Evolutionary conservation across 1,140 invertebrate species (phyloP).

Genomic region (Heliconius eleuchia): DNA sequence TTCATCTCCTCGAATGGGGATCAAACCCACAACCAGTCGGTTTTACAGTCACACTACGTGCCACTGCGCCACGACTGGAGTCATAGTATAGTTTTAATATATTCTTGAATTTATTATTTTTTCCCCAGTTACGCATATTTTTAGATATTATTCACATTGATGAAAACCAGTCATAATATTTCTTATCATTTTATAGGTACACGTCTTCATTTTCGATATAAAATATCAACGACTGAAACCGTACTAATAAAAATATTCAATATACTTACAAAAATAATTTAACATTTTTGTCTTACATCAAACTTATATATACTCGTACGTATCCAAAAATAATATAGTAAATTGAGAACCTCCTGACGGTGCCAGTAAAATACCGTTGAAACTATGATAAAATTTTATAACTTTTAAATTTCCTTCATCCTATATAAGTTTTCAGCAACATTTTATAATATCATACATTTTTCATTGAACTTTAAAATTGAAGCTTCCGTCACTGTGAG

Average conservation of each 20-base stretch:
- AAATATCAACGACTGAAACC: too few species aligned
- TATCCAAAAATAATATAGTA: neutral
- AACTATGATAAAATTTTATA: conserved; percentile 13
- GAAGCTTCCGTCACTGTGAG: conserved; percentile 28
- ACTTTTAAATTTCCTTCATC: conserved; percentile 10
- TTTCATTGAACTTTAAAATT: conserved; percentile 40
- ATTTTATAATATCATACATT: conserved; percentile 26
- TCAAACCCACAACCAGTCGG: too few species aligned
- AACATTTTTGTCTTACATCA: neutral
- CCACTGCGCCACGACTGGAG: too few species aligned
- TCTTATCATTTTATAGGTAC: too few species aligned
- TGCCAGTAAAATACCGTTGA: neutral
- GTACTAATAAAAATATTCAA: neutral
- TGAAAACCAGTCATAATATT: too few species aligned
- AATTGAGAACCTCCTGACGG: conserved; percentile 2
- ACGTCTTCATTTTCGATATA: too few species aligned
- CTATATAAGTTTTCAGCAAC: conserved; percentile 12
- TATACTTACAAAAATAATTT: neutral
- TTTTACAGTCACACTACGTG: too few species aligned
- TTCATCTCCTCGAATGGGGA: too few species aligned
- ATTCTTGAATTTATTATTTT: too few species aligned
- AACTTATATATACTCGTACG: neutral
- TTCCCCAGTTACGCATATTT: too few species aligned
- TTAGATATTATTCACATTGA: too few species aligned
- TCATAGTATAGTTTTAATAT: too few species aligned